Percentiles rank a stretch among this genome's conserved stretches.
Conservation (phyloP, 2,797 vertebrate species). For the Gouania willdenowi region DNA sequence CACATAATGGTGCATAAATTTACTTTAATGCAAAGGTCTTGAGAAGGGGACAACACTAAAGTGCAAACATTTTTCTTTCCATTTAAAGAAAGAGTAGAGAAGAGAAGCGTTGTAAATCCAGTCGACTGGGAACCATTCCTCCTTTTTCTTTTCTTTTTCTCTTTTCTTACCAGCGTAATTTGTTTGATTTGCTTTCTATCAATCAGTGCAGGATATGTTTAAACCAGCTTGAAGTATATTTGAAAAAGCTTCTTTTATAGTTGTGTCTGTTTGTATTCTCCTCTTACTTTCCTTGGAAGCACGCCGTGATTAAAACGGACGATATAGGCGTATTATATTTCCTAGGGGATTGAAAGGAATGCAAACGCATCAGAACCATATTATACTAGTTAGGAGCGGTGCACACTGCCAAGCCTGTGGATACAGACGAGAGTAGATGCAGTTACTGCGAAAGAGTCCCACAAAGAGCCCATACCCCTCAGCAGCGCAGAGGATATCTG, state of each 20-base stretch:
- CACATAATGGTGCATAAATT: conserved; percentile 24
- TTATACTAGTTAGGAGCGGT: conserved; percentile 65
- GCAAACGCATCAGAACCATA: conserved; percentile 77
- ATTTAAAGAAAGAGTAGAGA: conserved; percentile 16
- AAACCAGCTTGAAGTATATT: conserved; percentile 59
- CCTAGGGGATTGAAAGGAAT: conserved; percentile 70
- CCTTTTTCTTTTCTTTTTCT: too few species aligned
- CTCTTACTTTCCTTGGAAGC: conserved; percentile 68
- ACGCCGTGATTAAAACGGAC: conserved; percentile 68
- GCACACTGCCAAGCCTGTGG: conserved; percentile 56
- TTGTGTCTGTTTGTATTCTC: conserved; percentile 64
- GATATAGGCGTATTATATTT: conserved; percentile 74
- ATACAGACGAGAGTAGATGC: conserved; percentile 42
- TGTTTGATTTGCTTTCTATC: conserved; percentile 62
- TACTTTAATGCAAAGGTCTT: too few species aligned
- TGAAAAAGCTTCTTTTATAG: conserved; percentile 53
- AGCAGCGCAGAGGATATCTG: conserved; percentile 49
- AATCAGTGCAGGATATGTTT: conserved; percentile 56
- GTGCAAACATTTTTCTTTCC: too few species aligned
- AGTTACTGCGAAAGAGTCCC: conserved; percentile 36
- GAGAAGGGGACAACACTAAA: too few species aligned
- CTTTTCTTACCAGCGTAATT: conserved; percentile 45
- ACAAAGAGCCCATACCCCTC: conserved; percentile 36
- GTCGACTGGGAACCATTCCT: conserved; percentile 30
- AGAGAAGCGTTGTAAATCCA: conserved; percentile 30